Evolutionary conservation across 2,797 vertebrate species (phyloP), one percentile per base, ranked within the genome.

Genomic region (Falco novaeseelandiae): DNA sequence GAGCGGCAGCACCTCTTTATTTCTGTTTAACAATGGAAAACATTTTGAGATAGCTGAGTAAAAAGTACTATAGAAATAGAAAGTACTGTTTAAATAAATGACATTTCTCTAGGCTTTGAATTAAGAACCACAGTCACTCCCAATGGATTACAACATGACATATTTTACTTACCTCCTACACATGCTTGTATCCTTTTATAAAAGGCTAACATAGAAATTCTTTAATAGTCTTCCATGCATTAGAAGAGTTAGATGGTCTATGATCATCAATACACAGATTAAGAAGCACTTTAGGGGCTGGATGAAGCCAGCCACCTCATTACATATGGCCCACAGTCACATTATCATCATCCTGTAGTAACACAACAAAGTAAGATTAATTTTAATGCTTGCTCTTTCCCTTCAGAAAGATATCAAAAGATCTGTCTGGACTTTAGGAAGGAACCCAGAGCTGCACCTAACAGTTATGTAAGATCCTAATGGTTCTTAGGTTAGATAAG

Each of bases 21-120:
- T 89, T 86, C 73, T 84, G 2, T n/a, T 3, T 49, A 82, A 90
- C 18, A 34, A 5, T 9, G 13, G 46, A 84, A 94, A 95, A 76
- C 42, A 76, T 65, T 87, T 76, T 44, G 70, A 93, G 69, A 40
- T 69, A 81, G 18, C 54, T 71, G 30, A 81, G 30, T 62, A 82
- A 76, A 61, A 94, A 58, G 15, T 40, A 84, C 30, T 62, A 51
- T 15, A 84, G 74, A 74, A 89, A 59, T 12, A 79, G 55, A 34
- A 94, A 79, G 70, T 21, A 54, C 10, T 90, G 40, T 80, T 90
- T 88, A 91, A 91, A 90, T 44, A 83, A 65, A 76, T 90, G 29
- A 51, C 16, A 62, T 76, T 85, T 89, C 83, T 90, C 48, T 58
- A 85, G 83, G 70, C 59, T 93, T 79, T 81, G 69, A 91, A 86